Percentiles rank a stretch among this genome's conserved stretches.
Conservation (phyloP, 2,888 invertebrate genomes). For the Xanthorhoe spadicearia region DNA sequence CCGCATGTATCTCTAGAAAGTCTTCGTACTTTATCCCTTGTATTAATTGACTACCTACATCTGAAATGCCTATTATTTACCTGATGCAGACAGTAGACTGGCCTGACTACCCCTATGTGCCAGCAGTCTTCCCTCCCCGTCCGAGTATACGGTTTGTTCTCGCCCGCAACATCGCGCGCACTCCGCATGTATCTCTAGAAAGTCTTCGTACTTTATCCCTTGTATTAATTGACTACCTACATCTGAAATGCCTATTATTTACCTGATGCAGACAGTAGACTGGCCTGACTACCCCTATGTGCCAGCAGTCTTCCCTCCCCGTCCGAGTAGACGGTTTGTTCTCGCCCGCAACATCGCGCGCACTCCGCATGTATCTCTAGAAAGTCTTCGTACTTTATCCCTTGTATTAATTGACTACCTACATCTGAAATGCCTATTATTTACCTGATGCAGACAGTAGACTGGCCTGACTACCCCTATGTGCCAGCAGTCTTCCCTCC, state of each 20-base stretch:
- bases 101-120: constrained; percentile 17
- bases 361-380: constrained; percentile 88
- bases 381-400: constrained; percentile 96
- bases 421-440: too few relatives aligned
- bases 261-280: constrained; percentile 69
- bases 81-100: constrained; percentile 55
- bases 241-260: too few relatives aligned
- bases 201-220: neutral
- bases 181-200: neutral
- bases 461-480: constrained; percentile 69
- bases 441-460: constrained; percentile 68
- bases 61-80: too few relatives aligned
- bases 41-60: too few relatives aligned
- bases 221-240: too few relatives aligned
- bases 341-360: constrained; percentile 68
- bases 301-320: constrained; percentile 61
- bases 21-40: neutral
- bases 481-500: constrained; percentile 61
- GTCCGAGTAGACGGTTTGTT: constrained; percentile 59
- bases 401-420: constrained; percentile 99
- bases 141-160: constrained; percentile 60
- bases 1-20: neutral
- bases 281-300: constrained; percentile 68
- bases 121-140: constrained; percentile 60
- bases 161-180: constrained; percentile 63